Conservation (phyloP, 2,888 invertebrate species). For the Cremastinae sp. region DNA sequence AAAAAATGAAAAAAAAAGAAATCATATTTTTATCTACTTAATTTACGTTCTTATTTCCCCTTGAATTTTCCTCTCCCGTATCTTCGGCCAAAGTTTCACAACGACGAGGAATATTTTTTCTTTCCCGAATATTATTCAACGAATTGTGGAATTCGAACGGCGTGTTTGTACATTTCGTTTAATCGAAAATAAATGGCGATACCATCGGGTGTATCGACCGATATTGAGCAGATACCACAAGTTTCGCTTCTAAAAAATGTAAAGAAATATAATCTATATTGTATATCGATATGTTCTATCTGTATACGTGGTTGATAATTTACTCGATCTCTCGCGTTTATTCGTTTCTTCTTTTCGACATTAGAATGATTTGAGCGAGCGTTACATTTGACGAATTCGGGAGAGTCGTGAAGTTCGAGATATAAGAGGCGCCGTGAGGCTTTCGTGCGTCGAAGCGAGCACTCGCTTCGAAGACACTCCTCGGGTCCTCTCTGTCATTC, state of each 20-base stretch:
- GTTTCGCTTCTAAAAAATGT: too few relatives aligned
- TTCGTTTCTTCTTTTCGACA: too few relatives aligned
- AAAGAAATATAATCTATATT: too few relatives aligned
- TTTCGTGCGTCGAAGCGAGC: conserved; percentile 21
- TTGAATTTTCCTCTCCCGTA: background rate
- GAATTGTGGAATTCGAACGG: background rate
- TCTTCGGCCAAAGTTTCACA: background rate
- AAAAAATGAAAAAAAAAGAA: conserved; percentile 64
- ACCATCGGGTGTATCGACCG: background rate
- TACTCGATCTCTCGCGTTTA: background rate
- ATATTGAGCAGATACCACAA: background rate
- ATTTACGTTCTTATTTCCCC: conserved; percentile 15
- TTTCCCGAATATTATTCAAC: background rate
- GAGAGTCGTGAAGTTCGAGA: too few relatives aligned
- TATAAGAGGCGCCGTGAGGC: background rate
- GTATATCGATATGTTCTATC: background rate
- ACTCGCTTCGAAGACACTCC: conserved; percentile 61
- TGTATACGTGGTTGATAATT: background rate
- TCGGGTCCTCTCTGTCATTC: conserved; percentile 73
- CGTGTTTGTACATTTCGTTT: conserved; percentile 8
- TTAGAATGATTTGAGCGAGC: too few relatives aligned
- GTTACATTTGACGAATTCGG: too few relatives aligned
- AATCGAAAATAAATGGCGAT: background rate
- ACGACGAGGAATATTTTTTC: background rate
- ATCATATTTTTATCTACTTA: conserved; percentile 61